Conservation (phyloP, 1,140 invertebrate genomes). For the Drosophila rhopaloa region DNA sequence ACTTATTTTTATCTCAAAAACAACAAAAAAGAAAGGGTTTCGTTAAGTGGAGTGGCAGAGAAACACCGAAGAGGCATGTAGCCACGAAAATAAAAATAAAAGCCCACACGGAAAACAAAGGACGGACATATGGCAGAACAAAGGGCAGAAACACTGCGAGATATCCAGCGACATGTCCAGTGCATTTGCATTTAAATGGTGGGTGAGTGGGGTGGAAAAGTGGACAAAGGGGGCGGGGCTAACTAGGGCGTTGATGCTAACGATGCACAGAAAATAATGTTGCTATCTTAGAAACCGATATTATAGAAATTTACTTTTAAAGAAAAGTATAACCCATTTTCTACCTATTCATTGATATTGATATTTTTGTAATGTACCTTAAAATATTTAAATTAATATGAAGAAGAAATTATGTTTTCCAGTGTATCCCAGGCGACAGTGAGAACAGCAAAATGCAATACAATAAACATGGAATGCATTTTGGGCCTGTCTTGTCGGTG, state of each 20-base stretch:
- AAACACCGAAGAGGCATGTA: neutral
- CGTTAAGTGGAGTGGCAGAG: neutral
- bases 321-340: neutral
- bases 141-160: slow-evolving; percentile 12
- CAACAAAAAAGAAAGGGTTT: neutral
- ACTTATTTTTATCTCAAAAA: too few species aligned
- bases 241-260: slow-evolving; percentile 10
- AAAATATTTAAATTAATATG: neutral
- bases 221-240: neutral
- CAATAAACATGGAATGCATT: slow-evolving; percentile 71
- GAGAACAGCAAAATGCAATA: slow-evolving; percentile 69
- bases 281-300: neutral
- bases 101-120: slow-evolving; percentile 6
- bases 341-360: too few species aligned
- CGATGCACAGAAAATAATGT: slow-evolving; percentile 7
- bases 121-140: slow-evolving; percentile 10
- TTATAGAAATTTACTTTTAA: neutral
- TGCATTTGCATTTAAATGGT: slow-evolving; percentile 61
- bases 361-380: too few species aligned
- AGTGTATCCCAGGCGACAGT: slow-evolving; percentile 16
- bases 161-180: slow-evolving; percentile 43
- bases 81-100: slow-evolving; percentile 10
- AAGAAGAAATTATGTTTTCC: neutral
- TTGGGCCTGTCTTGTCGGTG: slow-evolving; percentile 18
- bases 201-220: neutral